Evolutionary conservation across 2,888 invertebrate genomes (phyloP), one percentile per base, ranked within the genome.

Genomic region (Spatulosminthurus flaviceps): DNA sequence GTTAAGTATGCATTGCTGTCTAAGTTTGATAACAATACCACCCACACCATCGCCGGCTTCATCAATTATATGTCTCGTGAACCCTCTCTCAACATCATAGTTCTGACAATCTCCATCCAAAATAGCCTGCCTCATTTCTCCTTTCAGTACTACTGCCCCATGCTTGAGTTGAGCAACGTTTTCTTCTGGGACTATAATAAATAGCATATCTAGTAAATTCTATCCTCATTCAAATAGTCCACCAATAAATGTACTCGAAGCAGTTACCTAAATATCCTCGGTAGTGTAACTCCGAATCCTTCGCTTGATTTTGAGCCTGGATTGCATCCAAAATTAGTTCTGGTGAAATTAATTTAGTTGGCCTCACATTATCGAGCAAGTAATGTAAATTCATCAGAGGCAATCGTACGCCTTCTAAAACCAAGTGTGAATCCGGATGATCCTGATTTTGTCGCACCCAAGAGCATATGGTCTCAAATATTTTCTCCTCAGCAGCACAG

Each of bases 271-370:
- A 88, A 81, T 92, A 90, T 61, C 97, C 98, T 64, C 98, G 90
- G 88, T 97, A 96, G 74, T 92, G 92, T 78, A 98, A 90, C 82
- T 93, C 93, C 76, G 92, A 92, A 88, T 93, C 92, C 81, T 92
- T 90, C 79, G 92, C 92, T 87, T 93, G 93, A 29, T 93, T 94
- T 87, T 94, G 93, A 86, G 94, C 93, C 85, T 95, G 93, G 82
- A 98, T 97, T 72, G 98, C 98, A 89, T 98, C 98, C 22, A 99
- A 91, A 85, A 99, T 91, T 87, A 92, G 92, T 88, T 98, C 96
- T 0, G 98, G 92, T 42, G 94, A 92, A 64, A 98, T 92, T 69
- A 98, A 77, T 26, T 51, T 91, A 66, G 96, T 94, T 0, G 95
- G 94, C 60, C 98, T 90, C 29, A 99, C 98, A 79, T 93, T 92